phyloP scores from a whole-genome alignment of 2,113 vertebrate genomes.

The Limanda limanda region DNA sequence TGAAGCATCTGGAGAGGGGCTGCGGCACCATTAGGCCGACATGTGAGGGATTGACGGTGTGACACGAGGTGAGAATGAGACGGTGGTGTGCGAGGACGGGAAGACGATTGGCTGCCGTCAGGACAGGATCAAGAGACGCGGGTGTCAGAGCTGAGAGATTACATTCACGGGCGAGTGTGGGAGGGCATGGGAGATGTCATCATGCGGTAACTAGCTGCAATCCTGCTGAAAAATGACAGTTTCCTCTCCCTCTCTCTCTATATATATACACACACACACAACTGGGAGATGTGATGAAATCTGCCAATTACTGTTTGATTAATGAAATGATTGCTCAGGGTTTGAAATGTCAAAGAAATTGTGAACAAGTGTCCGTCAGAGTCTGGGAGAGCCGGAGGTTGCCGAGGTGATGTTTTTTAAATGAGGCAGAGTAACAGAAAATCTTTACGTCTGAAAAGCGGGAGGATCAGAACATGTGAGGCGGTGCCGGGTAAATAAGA shows the following conservation, averaged over 20 bases:
- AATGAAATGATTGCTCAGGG: background rate
- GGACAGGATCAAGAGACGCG: background rate
- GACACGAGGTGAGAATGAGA: conserved; percentile 28
- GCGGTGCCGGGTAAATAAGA: background rate
- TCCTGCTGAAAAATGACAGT: background rate
- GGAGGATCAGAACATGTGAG: background rate
- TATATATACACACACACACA: too few species aligned
- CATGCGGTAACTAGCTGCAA: conserved; percentile 19
- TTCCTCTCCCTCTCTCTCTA: background rate
- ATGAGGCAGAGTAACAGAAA: background rate
- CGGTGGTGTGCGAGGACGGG: conserved; percentile 7
- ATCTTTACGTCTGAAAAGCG: background rate
- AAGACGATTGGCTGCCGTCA: background rate
- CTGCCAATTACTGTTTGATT: background rate
- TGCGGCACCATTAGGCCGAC: background rate
- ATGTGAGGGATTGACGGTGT: conserved; percentile 43
- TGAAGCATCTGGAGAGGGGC: conserved; percentile 56
- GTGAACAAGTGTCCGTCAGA: background rate
- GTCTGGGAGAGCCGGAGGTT: background rate
- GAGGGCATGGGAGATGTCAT: conserved; percentile 23
- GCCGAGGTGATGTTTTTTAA: too few species aligned
- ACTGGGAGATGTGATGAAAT: conserved; percentile 14
- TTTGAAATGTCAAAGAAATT: background rate
- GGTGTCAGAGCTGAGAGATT: too few species aligned
- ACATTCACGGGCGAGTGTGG: conserved; percentile 11